A percentile compares a stretch with the other conserved stretches of the same genome.
These are phyloP conservation scores for Sisyra nigra DNA, from an alignment of 2,888 invertebrate species.

Conservation along the genomic window DNA sequence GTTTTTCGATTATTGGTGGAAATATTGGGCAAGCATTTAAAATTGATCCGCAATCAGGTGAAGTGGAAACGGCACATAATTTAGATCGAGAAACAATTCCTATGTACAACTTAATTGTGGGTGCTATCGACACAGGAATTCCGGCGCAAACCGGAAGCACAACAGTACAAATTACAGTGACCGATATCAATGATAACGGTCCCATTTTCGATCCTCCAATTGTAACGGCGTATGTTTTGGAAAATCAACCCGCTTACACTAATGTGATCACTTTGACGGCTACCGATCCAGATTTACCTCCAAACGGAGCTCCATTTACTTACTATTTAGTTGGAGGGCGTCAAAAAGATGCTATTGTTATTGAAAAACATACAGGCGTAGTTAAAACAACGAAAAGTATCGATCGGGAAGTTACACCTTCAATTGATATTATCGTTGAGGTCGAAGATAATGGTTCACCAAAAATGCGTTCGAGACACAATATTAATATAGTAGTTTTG, in stretches of 20 bases:
- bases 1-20: conserved; percentile 75
- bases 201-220: conserved; percentile 61
- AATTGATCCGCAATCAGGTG: conserved; percentile 72
- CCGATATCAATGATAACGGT: conserved; percentile 88
- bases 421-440: conserved; percentile 59
- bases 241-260: conserved; percentile 74
- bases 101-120: conserved; percentile 59
- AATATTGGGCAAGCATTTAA: conserved; percentile 72
- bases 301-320: conserved; percentile 80
- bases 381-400: conserved; percentile 62
- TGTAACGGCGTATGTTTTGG: conserved; percentile 61
- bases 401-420: conserved; percentile 67
- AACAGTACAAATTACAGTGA: conserved; percentile 59
- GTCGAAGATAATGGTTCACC: conserved; percentile 81
- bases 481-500: conserved; percentile 54
- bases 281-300: conserved; percentile 75
- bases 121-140: conserved; percentile 75
- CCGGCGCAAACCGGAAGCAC: conserved; percentile 89
- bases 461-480: conserved; percentile 65
- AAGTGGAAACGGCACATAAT: conserved; percentile 56
- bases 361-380: conserved; percentile 67
- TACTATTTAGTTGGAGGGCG: conserved; percentile 65
- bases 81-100: conserved; percentile 71
- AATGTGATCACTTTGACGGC: conserved; percentile 74
- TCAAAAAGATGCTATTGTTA: conserved; percentile 55